Evolutionary conservation across 2,113 vertebrate genomes (phyloP).

Genomic region (zebrafish (Danio rerio)): DNA sequence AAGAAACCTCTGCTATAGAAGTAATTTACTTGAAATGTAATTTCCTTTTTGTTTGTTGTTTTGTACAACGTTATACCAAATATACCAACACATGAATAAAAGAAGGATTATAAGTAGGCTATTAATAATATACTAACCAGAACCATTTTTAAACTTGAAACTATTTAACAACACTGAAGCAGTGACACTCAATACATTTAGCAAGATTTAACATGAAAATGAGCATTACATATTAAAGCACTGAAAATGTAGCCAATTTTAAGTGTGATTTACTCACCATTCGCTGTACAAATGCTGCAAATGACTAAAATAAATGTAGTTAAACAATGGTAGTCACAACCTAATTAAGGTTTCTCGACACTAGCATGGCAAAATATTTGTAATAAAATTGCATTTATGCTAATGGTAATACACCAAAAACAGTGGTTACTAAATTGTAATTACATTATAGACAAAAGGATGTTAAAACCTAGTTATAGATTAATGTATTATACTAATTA

Average conservation of each 20-base stretch:
- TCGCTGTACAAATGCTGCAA: conserved; percentile 48
- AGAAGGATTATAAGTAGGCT: no score
- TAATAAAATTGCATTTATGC: no score
- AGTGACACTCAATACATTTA: background rate
- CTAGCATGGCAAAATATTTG: no score
- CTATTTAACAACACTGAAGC: background rate
- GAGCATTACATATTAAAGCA: background rate
- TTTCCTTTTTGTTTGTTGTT: background rate
- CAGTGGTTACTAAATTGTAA: no score
- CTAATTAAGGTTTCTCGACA: no score
- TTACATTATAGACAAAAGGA: no score
- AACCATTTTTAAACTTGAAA: background rate
- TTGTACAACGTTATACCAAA: background rate
- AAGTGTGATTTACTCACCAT: conserved; percentile 59
- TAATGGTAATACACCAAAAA: no score
- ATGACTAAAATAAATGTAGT: conserved; percentile 24
- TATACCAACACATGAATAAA: background rate
- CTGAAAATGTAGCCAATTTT: background rate
- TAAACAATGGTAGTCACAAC: no score
- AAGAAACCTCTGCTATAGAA: background rate
- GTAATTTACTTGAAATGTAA: background rate
- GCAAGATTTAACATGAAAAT: background rate
- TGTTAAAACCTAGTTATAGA: no score
- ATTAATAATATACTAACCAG: no score
- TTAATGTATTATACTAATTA: no score